Conservation (phyloP, 2,113 vertebrate species). For the Miniopterus natalensis region DNA sequence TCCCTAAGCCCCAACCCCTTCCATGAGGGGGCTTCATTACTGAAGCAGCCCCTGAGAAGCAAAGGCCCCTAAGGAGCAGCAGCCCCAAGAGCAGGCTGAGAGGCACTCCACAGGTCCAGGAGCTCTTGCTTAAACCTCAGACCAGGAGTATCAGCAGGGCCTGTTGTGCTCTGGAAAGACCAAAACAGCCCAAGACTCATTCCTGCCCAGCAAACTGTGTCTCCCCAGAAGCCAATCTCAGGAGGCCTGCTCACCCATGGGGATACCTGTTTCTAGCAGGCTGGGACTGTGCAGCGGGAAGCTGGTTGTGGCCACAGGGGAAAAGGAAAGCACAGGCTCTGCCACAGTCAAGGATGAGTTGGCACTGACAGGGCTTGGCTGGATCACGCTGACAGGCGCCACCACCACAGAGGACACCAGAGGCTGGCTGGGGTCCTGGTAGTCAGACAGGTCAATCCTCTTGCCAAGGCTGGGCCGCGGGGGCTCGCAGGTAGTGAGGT, state of each 20-base stretch:
- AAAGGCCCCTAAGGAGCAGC: not conserved
- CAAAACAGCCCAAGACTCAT: not conserved
- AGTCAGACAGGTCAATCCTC: slow-evolving; percentile 95
- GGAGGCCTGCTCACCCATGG: slow-evolving; percentile 88
- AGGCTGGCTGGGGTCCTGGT: slow-evolving; percentile 90
- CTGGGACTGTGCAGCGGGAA: slow-evolving; percentile 86
- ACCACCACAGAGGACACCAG: slow-evolving; percentile 78
- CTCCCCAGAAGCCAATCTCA: not conserved
- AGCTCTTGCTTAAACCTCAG: not conserved
- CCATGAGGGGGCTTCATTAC: not conserved
- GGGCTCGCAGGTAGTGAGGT: slow-evolving; percentile 95
- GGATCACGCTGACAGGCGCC: slow-evolving; percentile 88
- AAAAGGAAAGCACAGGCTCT: slow-evolving; percentile 84
- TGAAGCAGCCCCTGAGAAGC: rapidly evolving
- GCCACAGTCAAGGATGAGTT: slow-evolving; percentile 84
- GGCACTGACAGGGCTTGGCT: slow-evolving; percentile 88
- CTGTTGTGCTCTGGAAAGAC: not conserved
- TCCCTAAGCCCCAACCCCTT: not conserved
- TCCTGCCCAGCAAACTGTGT: not conserved
- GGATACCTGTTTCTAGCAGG: slow-evolving; percentile 88
- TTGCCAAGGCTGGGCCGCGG: slow-evolving; percentile 94
- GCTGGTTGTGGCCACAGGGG: slow-evolving; percentile 72
- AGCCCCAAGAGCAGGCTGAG: not conserved
- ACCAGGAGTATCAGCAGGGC: not conserved
- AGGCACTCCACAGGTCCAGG: not conserved